These are phyloP conservation scores for Drosophila lacicola DNA, from an alignment of 2,888 invertebrate genomes.

Conservation along the genomic window DNA sequence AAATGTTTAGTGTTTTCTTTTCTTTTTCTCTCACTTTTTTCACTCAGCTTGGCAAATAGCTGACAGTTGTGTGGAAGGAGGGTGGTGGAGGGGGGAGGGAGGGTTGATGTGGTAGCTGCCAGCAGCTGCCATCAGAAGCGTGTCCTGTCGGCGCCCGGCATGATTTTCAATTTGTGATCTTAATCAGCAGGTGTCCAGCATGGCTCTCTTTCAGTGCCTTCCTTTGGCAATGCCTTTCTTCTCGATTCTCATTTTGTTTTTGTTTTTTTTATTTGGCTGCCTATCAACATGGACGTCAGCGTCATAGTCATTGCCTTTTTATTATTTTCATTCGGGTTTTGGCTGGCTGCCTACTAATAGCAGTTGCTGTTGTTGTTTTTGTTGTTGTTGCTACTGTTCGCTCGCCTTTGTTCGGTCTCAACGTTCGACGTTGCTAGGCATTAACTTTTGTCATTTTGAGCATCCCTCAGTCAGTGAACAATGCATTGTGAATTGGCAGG, in stretches of 20 bases:
- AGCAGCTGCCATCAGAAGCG: conserved; percentile 29
- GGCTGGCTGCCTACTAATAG: conserved; percentile 74
- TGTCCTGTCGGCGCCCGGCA: conserved; percentile 57
- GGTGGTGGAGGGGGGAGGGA: neutral
- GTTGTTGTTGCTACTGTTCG: conserved; percentile 9
- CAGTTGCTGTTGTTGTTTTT: conserved; percentile 46
- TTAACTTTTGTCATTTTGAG: conserved; percentile 76
- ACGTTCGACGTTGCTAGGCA: conserved; percentile 73
- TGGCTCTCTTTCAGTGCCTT: conserved; percentile 28
- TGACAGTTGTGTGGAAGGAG: neutral
- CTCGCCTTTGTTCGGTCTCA: conserved; percentile 55
- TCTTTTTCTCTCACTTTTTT: neutral
- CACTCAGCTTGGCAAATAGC: conserved; percentile 2
- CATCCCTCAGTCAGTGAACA: conserved; percentile 71
- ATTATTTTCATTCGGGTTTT: conserved; percentile 71
- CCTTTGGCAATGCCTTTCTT: conserved; percentile 7
- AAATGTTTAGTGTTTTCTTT: conserved; percentile 59
- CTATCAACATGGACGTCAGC: conserved; percentile 65
- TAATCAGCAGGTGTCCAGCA: conserved; percentile 82
- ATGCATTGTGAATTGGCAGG: conserved; percentile 76
- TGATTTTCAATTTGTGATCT: conserved; percentile 83
- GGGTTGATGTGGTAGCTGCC: neutral
- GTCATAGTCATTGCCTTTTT: conserved; percentile 60
- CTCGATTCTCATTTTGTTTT: conserved; percentile 1
- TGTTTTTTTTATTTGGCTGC: conserved; percentile 41